phyloP scores from a whole-genome alignment of 2,888 invertebrate genomes.

The Julus scandinavius region DNA sequence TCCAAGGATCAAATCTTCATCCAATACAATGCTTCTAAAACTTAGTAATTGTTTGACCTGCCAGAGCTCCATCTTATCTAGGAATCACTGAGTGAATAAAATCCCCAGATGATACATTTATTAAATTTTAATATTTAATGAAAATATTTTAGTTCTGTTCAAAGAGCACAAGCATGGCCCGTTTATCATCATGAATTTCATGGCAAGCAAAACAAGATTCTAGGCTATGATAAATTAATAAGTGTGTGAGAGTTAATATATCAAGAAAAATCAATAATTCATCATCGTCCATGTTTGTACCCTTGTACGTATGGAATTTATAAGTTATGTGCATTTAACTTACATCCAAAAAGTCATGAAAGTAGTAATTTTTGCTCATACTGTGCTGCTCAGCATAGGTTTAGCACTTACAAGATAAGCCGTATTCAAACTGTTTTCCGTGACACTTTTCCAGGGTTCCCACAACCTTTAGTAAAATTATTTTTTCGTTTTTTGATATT shows the following conservation, averaged over 20 bases:
- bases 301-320: neutral
- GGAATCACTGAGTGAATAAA: neutral
- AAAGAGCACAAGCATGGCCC: neutral
- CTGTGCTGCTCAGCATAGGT: no score
- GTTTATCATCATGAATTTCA: neutral
- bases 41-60: no score
- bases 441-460: no score
- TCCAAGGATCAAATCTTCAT: neutral
- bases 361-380: no score
- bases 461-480: no score
- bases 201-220: neutral
- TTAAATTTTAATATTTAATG: conserved; percentile 34
- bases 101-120: neutral
- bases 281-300: neutral
- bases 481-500: no score
- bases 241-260: neutral
- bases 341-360: neutral
- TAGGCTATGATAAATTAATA: neutral
- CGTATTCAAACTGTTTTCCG: no score
- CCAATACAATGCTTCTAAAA: neutral
- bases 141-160: neutral
- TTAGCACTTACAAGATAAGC: no score
- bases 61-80: no score
- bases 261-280: neutral
- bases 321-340: neutral